A percentile compares a stretch with the other conserved stretches of the same genome.
phyloP scores from a whole-genome alignment of 2,113 vertebrate genomes.

The Balaeniceps rex region DNA sequence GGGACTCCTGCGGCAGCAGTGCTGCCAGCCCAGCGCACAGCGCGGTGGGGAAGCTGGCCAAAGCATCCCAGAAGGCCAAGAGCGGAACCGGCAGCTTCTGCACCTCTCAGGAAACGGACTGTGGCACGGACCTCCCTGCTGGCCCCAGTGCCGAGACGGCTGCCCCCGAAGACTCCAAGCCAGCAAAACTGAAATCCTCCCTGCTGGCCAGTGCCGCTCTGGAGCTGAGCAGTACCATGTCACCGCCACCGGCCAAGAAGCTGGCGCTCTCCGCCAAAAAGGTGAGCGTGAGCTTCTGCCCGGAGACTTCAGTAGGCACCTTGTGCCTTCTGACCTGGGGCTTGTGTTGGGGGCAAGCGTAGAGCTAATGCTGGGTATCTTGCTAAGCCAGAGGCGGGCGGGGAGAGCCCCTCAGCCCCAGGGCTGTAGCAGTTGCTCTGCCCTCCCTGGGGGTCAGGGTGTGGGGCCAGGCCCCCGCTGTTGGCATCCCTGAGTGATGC shows the following conservation, averaged over 20 bases:
- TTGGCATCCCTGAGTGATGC: not conserved
- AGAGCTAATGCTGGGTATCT: not conserved
- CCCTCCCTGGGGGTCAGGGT: accelerated
- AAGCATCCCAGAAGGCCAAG: constrained; percentile 15
- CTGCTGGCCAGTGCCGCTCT: constrained; percentile 39
- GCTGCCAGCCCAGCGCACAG: not conserved
- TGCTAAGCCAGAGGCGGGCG: too few species aligned
- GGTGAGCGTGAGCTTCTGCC: constrained; percentile 70
- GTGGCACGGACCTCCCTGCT: not conserved
- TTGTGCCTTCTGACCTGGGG: not conserved
- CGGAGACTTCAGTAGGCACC: accelerated
- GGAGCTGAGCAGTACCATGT: constrained; percentile 74
- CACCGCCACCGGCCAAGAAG: constrained; percentile 87
- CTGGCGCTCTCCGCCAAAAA: constrained; percentile 86
- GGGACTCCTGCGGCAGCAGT: not conserved
- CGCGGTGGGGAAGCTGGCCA: constrained; percentile 7
- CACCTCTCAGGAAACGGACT: constrained; percentile 63
- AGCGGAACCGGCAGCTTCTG: constrained; percentile 23
- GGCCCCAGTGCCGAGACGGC: constrained; percentile 25
- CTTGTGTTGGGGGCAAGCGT: not conserved
- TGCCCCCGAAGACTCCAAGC: constrained; percentile 55
- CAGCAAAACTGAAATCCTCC: constrained; percentile 68
- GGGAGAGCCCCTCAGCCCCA: not conserved
- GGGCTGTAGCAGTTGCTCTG: not conserved
- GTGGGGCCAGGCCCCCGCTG: not conserved